Conservation (phyloP, 2,797 vertebrate species). For the Momotus momota region DNA sequence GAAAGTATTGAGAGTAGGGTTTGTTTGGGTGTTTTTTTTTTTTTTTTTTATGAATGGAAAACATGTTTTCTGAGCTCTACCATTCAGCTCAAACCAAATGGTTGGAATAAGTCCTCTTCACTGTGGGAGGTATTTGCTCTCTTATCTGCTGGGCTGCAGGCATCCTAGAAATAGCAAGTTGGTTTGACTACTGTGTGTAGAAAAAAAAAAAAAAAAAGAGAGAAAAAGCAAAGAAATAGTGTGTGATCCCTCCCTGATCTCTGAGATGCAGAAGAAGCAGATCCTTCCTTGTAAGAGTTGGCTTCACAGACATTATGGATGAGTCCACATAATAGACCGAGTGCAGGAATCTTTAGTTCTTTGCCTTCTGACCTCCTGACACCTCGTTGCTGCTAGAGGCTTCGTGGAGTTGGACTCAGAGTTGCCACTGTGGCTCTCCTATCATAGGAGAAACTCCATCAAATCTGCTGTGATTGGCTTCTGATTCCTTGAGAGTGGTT, state of each 20-base stretch:
- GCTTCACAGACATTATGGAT: rapidly evolving
- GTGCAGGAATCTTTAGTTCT: background rate
- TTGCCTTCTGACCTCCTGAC: background rate
- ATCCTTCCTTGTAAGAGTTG: background rate
- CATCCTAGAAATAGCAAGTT: background rate
- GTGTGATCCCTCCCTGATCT: background rate
- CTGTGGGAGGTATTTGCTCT: background rate
- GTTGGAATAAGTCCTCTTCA: background rate
- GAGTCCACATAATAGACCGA: background rate
- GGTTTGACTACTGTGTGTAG: background rate
- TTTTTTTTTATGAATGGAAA: slow-evolving; percentile 11
- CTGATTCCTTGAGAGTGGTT: background rate
- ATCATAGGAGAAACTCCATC: background rate
- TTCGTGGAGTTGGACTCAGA: background rate
- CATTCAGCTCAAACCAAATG: slow-evolving; percentile 11
- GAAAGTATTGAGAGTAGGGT: background rate
- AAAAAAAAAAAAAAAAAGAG: rapidly evolving
- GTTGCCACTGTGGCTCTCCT: background rate
- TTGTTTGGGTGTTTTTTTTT: background rate
- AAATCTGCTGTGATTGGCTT: background rate
- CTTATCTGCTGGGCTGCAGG: background rate
- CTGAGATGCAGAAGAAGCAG: background rate
- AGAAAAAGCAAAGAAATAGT: background rate
- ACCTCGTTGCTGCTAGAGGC: background rate
- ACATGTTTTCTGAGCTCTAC: slow-evolving; percentile 1